Conservation (phyloP, 2,797 vertebrate species). For the Acomys russatus region DNA sequence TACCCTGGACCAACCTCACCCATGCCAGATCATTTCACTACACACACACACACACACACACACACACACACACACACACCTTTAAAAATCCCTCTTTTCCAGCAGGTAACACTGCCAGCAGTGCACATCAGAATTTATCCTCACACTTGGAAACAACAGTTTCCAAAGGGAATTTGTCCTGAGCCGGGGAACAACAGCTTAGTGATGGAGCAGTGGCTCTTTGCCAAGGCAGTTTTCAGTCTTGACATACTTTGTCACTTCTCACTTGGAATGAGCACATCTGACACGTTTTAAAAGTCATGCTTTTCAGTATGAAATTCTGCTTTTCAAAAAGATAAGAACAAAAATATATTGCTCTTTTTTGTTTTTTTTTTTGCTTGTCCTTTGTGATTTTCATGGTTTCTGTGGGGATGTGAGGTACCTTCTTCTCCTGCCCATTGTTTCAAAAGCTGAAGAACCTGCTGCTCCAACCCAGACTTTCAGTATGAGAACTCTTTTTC, state of each 20-base stretch:
- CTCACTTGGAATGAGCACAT: conserved; percentile 74
- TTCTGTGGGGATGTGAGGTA: neutral
- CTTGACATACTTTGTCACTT: conserved; percentile 70
- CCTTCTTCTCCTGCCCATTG: neutral
- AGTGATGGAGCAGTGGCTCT: neutral
- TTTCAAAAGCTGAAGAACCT: neutral
- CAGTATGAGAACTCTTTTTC: neutral
- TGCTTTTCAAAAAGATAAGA: conserved; percentile 48
- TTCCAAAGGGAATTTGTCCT: neutral
- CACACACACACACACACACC: neutral
- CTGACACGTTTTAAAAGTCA: conserved; percentile 73
- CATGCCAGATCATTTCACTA: neutral
- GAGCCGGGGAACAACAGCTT: neutral
- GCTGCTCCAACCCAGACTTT: conserved; percentile 3
- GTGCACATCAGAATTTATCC: neutral
- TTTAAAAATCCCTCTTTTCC: neutral
- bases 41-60: no score
- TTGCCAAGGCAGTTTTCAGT: conserved; percentile 62
- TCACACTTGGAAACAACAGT: neutral
- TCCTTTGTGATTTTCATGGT: neutral
- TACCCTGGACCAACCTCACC: no score
- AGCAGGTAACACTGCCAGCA: neutral
- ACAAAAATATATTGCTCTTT: conserved; percentile 17
- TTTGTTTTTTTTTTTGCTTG: neutral
- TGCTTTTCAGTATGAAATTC: conserved; percentile 70